phyloP scores from a whole-genome alignment of 2,888 invertebrate genomes.

The Allophyes oxyacanthae region DNA sequence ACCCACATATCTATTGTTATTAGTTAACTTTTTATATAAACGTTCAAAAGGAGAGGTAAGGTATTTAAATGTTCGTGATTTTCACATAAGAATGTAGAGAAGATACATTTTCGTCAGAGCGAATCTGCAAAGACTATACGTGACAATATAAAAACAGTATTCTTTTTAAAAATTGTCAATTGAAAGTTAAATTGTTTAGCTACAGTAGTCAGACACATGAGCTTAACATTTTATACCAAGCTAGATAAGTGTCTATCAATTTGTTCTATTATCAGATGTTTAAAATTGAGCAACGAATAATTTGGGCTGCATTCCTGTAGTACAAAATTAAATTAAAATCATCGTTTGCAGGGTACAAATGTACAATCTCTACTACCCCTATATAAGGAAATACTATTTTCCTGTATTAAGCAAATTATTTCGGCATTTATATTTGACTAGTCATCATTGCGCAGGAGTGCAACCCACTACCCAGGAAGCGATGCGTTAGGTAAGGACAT shows the following conservation, averaged over 20 bases:
- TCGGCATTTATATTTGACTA: conserved; percentile 24
- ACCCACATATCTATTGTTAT: conserved; percentile 49
- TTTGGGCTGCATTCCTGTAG: conserved; percentile 70
- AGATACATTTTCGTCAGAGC: conserved; percentile 41
- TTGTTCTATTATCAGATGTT: conserved; percentile 76
- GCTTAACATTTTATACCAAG: conserved; percentile 81
- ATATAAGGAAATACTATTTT: neutral
- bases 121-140: conserved; percentile 33
- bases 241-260: conserved; percentile 66
- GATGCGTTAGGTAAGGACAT: conserved; percentile 67
- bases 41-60: conserved; percentile 35
- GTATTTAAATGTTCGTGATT: conserved; percentile 12
- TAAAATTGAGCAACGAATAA: conserved; percentile 75
- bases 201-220: conserved; percentile 77
- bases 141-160: conserved; percentile 36
- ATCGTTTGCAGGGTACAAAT: neutral
- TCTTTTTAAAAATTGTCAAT: conserved; percentile 44
- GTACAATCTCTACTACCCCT: too few species aligned
- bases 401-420: neutral
- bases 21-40: conserved; percentile 46
- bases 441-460: conserved; percentile 59
- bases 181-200: conserved; percentile 60
- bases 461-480: conserved; percentile 58
- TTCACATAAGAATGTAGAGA: conserved; percentile 10
- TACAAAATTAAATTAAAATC: neutral